Evolutionary conservation across 2,797 vertebrate genomes (phyloP), one percentile per base, ranked within the genome.

Genomic region (Clarias platycephalus): DNA sequence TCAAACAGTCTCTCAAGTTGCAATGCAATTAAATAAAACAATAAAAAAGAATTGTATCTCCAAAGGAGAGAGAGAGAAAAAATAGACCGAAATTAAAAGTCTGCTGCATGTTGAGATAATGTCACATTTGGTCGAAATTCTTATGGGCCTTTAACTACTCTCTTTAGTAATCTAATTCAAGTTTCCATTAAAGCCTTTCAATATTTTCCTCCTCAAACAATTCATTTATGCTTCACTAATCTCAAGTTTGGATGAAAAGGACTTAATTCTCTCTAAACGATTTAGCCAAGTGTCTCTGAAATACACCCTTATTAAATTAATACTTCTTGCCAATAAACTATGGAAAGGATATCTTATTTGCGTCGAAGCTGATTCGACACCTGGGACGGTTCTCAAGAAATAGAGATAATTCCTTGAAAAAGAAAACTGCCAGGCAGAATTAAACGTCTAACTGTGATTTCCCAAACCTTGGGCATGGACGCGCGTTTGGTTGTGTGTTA

Each of bases 191-290:
- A 93, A 92, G 90, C 88, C 90, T 92, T 91, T 87, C 87, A 74
- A 91, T 89, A 92, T 92, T 90, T 83, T 91, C 89, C 80, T 87
- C 88, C 87, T 91, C 87, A 92, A 91, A 88, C 85, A 91, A 94
- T 93, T 93, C 91, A 95, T 94, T 94, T 93, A 92, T 93, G 91
- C 90, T 82, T 88, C 79, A 80, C 90, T 94, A 93, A 94, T 94
- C 93, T 93, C 92, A 84, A 83, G 86, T 90, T 92, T 91, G 92
- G 91, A 92, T 94, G 90, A 93, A 91, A 93, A 89, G 58, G 86
- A 85, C 90, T 90, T 91, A 91, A 93, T 91, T 91, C 90, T 89
- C 90, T 90, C 89, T 87, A 87, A 94, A 93, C 83, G 53, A 90
- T 92, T 92, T 89, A 90, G 58, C 89, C 88, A 89, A 92, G 88